Evolutionary conservation across 2,888 invertebrate species (phyloP), one percentile per base, ranked within the genome.

Genomic region (Limnephilus rhombicus): DNA sequence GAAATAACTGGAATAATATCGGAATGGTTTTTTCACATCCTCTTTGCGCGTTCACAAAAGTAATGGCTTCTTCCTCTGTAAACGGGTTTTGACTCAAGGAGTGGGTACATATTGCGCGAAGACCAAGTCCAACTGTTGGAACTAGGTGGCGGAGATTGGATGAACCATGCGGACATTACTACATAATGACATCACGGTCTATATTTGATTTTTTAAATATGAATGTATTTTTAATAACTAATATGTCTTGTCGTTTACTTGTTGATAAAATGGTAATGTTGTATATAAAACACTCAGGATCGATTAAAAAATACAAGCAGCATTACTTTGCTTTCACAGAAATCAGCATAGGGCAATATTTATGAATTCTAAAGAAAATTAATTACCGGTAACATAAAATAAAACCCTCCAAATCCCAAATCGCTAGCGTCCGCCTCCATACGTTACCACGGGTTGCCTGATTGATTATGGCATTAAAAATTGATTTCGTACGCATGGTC

Each of bases 1-100:
- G 90, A 82, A 82, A 81, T 81, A 90, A 90, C 81, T 49, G 49
- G 90, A 81, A 90, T 37, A 31, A 82, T 82, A 90, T 82, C n/a
- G 82, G 31, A 82, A 81, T 29, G 49, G 18, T 90, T 82, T 90
- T 90, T 90, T 37, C 45, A 45, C 82, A 90, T 90, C 90, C 82
- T 80, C 89, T 89, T 82, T 53, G 41, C 49, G 81, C n/a, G 45
- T 18, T 41, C 34, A 34, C 81, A 90, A 90, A 90, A 90, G 88
- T 81, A 13, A 90, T 90, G 82, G 9, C 90, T 81, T 49, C 82
- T 90, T 90, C 82, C 90, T 90, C 45, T 82, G 24, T 2, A 49
- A 90, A 82, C 90, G 37, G 31, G 90, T 90, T 90, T 90, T 82
- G 24, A 18, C 68, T 86, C 86, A 13, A 41, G 85, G 85, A 85